Evolutionary conservation across 2,797 vertebrate genomes (phyloP), one percentile per base, ranked within the genome.

Genomic region (Gambusia yucatana): DNA sequence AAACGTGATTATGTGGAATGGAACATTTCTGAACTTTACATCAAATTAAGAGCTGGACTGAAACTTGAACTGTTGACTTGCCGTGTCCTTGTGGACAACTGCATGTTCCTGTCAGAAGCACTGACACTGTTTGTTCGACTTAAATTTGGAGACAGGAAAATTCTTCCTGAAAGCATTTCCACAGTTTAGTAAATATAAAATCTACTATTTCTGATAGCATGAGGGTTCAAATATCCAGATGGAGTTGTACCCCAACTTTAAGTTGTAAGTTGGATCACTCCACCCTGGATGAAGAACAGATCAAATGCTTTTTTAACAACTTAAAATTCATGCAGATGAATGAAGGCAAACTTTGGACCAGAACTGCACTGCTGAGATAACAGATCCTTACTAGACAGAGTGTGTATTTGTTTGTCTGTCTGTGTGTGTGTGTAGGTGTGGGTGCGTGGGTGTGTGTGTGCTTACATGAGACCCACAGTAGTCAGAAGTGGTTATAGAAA

Each of bases 401-500:
- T 46, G 22, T n/a, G 67, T 79, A 47, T 76, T 81, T 81, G 72
- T 78, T 57, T 52, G 73, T 71, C 44, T 46, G 55, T 75, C 50
- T 93, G 95, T 95, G 97, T 33, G 33, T 33, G 33, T 33, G 33
- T n/a, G n/a, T n/a, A n/a, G n/a, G n/a, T 93, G 95, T 95, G 97
- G 1, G 33, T 33, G 33, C 2, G 33, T 33, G 33, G 33, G 55
- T 76, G 57, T 93, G 95, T 95, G 97, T 96, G 92, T n/a, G 13
- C 43, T 46, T 44, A 46, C 67, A 46, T 28, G 67, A 71, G 41
- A 71, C 67, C 67, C 41, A 71, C 92, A 91, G 94, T 96, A 94
- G 90, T 88, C 90, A 92, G 87, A 91, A 87, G 88, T 91, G 92
- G 81, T 90, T 90, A 87, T 88, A 90, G 83, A 84, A 92, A 96